Evolutionary conservation across 2,797 vertebrate species (phyloP).

Genomic region (Oceanodroma leucorhoa): DNA sequence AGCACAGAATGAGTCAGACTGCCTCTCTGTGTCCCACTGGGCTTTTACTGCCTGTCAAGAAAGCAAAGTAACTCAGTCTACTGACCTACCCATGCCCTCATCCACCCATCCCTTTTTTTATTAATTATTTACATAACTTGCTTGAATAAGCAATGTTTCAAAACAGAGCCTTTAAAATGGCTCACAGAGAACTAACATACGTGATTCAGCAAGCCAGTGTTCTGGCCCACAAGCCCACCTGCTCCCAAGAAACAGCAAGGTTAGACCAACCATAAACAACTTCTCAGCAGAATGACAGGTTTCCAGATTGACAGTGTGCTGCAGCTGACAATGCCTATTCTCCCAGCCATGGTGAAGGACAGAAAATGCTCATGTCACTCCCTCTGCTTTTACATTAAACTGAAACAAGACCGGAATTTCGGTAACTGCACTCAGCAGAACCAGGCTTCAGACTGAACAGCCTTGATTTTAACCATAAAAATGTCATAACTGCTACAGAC

Average conservation of each 20-base stretch:
- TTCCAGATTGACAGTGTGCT: conserved; percentile 43
- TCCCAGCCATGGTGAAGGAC: conserved; percentile 27
- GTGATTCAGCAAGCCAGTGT: not conserved
- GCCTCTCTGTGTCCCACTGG: not conserved
- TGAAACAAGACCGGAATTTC: conserved; percentile 16
- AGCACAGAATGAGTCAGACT: not conserved
- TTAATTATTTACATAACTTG: conserved; percentile 55
- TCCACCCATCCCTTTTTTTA: not conserved
- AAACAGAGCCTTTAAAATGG: not conserved
- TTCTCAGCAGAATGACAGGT: conserved; percentile 47
- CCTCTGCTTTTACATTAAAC: conserved; percentile 27
- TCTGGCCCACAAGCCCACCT: not conserved
- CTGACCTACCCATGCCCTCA: not conserved
- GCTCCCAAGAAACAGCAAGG: conserved; percentile 1
- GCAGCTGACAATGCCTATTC: conserved; percentile 44
- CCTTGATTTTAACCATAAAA: not conserved
- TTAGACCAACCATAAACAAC: conserved; percentile 28
- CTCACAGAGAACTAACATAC: not conserved
- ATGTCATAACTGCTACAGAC: not conserved
- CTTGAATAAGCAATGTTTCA: conserved; percentile 33
- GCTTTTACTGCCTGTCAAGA: not conserved
- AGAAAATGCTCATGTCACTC: conserved; percentile 47
- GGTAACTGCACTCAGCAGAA: conserved; percentile 24
- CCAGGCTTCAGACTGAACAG: not conserved
- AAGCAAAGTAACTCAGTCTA: not conserved